A percentile compares a stretch with the other conserved stretches of the same genome.
Conservation (phyloP, 2,888 invertebrate genomes). For the Nezara viridula region DNA sequence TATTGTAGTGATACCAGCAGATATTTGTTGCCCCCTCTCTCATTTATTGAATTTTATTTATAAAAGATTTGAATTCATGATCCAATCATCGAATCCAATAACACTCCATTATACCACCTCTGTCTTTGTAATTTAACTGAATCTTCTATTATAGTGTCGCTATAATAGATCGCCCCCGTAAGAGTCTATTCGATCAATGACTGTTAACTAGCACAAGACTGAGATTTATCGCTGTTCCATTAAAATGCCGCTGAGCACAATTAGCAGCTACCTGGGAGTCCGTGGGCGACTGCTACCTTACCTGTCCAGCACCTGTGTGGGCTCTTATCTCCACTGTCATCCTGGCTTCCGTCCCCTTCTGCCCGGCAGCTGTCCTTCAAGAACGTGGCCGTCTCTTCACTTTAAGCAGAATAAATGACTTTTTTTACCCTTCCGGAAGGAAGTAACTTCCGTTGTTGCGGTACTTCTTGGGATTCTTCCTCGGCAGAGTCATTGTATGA, state of each 20-base stretch:
- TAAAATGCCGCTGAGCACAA: slow-evolving; percentile 24
- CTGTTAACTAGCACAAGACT: background rate
- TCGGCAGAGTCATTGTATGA: background rate
- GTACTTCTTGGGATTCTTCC: background rate
- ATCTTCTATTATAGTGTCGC: background rate
- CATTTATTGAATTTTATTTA: no score
- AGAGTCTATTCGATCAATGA: background rate
- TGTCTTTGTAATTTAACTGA: background rate
- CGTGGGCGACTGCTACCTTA: slow-evolving; percentile 18
- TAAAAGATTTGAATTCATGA: background rate
- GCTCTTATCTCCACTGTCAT: background rate
- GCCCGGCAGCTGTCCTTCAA: background rate
- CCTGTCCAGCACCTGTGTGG: background rate
- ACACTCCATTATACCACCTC: background rate
- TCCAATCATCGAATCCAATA: background rate
- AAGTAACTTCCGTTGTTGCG: background rate
- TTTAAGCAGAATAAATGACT: background rate
- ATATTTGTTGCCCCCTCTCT: no score
- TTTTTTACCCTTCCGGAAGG: background rate
- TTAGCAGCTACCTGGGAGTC: background rate
- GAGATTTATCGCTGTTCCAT: slow-evolving; percentile 35
- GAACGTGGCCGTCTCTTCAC: background rate
- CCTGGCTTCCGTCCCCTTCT: background rate
- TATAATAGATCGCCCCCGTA: background rate
- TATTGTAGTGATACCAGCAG: no score